Base-by-base conservation (phyloP, 2,888 invertebrate species). In the Polia nebulosa region DNA sequence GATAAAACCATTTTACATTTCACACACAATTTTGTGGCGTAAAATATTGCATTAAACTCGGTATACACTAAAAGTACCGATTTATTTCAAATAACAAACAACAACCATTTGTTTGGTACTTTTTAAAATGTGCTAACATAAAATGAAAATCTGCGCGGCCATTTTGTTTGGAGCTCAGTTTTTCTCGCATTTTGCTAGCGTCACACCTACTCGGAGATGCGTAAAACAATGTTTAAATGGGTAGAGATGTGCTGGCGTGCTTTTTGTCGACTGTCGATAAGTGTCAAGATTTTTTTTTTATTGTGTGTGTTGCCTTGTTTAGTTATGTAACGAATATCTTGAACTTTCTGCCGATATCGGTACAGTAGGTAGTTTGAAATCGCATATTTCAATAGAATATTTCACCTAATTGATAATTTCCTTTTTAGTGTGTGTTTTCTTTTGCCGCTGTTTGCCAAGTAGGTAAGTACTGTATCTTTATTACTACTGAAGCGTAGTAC, bases 141-240 rank as follows among this genome's bases (percentile, higher is more conserved):
- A 80, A 75, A 79, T 74, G 17, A 60, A 76, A 62, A 59, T 62
- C 51, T 65, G 61, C 45, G 36, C n/a, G 58, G 45, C 47, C 52
- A 65, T 80, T 76, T 71, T 39, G 47, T 56, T 75, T 62, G 20
- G 9, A 45, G 45, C 49, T 58, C 47, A 51, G 22, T 77, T 77
- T 76, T 78, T 81, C 62, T 78, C 78, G 52, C 55, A 72, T 77
- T 72, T 77, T 47, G 39, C 51, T 47, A 56, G 20, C 62, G 15
- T 59, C 75, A 58, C 63, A 69, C 51, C 45, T 45, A 75, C 56
- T 74, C 59, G 60, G 22, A 58, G 62, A 72, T 82, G 65, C 71
- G 81, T 80, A 77, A 76, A 80, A 76, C 81, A 65, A 64, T 77
- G 69, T 72, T 60, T 60, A 61, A 70, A 68, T 60, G 62, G 27